Evolutionary conservation across 2,888 invertebrate genomes (phyloP).

Genomic region (Ctenicera cuprea): DNA sequence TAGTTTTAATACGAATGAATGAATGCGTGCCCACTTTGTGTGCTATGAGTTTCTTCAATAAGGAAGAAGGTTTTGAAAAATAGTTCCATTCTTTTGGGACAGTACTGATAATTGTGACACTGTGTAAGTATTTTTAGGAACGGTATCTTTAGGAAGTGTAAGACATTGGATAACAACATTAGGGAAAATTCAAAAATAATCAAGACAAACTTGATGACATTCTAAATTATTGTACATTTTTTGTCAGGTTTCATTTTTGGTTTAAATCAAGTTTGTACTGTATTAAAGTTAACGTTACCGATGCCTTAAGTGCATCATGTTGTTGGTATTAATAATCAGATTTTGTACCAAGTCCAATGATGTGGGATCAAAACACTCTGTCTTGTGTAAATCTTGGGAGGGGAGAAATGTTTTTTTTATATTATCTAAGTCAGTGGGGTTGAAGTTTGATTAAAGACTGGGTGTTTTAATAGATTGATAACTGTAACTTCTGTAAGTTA

Average conservation of each 20-base stretch:
- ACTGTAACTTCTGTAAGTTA: slow-evolving; percentile 45
- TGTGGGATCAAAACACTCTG: slow-evolving; percentile 44
- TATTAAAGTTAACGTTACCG: slow-evolving; percentile 22
- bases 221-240: background rate
- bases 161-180: slow-evolving; percentile 41
- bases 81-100: slow-evolving; percentile 63
- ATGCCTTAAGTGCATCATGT: slow-evolving; percentile 27
- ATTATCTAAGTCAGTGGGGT: slow-evolving; percentile 1
- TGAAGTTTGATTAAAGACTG: slow-evolving; percentile 37
- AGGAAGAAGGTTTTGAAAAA: slow-evolving; percentile 49
- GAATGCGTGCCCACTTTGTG: slow-evolving; percentile 57
- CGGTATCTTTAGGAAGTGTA: slow-evolving; percentile 43
- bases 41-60: slow-evolving; percentile 57
- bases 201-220: slow-evolving; percentile 24
- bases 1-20: slow-evolving; percentile 57
- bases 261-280: slow-evolving; percentile 19
- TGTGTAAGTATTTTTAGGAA: slow-evolving; percentile 52
- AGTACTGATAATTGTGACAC: slow-evolving; percentile 64
- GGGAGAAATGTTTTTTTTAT: background rate
- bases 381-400: slow-evolving; percentile 15
- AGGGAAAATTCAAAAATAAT: slow-evolving; percentile 25
- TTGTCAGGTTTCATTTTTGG: background rate
- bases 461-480: slow-evolving; percentile 54
- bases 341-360: slow-evolving; percentile 41
- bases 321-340: slow-evolving; percentile 38